A percentile compares a stretch with the other conserved stretches of the same genome.
Conservation (phyloP, 2,888 invertebrate species). For the Prenolepis imparis region DNA sequence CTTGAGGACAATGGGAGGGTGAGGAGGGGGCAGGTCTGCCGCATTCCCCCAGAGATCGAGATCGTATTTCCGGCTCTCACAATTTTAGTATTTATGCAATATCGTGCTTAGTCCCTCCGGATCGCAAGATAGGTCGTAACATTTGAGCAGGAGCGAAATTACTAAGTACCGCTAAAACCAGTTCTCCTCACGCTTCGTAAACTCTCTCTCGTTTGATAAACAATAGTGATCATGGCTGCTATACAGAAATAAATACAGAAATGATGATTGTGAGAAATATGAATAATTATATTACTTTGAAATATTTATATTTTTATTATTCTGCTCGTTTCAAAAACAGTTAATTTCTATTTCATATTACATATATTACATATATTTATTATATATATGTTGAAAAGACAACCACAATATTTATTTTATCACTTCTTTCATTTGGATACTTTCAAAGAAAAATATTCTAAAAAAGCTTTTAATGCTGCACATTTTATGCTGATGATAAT, state of each 20-base stretch:
- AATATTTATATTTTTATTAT: neutral
- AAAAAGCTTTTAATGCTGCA: neutral
- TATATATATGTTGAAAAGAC: neutral
- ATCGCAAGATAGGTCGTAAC: constrained; percentile 21
- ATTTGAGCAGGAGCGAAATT: constrained; percentile 26
- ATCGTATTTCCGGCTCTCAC: constrained; percentile 63
- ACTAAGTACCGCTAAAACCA: constrained; percentile 42
- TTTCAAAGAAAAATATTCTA: neutral
- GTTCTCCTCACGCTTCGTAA: constrained; percentile 2
- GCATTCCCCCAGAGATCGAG: constrained; percentile 49
- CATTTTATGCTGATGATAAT: neutral
- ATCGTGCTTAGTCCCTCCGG: constrained; percentile 37
- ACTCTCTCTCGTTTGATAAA: constrained; percentile 21
- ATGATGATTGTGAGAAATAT: neutral
- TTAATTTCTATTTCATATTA: neutral
- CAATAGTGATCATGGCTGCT: neutral
- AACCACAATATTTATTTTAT: neutral
- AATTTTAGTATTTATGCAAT: constrained; percentile 65
- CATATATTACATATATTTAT: no score
- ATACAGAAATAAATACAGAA: neutral
- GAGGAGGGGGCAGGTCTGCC: constrained; percentile 15
- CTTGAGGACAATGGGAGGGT: constrained; percentile 19
- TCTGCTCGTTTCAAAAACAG: neutral
- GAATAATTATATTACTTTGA: neutral
- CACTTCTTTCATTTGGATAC: neutral